A percentile compares a stretch with the other conserved stretches of the same genome.
These are phyloP conservation scores for Charaxes varanes DNA, from an alignment of 1,140 invertebrate genomes.

Conservation along the genomic window DNA sequence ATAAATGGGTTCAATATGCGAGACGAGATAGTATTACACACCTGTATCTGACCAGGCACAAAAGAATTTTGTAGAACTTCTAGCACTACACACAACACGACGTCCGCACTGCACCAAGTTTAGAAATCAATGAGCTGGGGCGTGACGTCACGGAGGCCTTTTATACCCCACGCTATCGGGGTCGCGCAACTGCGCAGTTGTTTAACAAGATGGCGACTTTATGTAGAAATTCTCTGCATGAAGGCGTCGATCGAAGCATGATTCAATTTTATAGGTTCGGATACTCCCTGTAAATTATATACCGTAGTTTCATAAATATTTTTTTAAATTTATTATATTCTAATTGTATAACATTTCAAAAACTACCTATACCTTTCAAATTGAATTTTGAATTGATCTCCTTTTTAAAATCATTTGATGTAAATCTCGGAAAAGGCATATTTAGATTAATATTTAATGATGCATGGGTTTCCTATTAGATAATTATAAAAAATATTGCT, in stretches of 20 bases:
- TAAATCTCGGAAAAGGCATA: too few relatives aligned
- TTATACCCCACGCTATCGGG: slow-evolving; percentile 40
- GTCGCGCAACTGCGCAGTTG: slow-evolving; percentile 48
- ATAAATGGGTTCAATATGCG: slow-evolving; percentile 37
- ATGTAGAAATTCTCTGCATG: slow-evolving; percentile 9
- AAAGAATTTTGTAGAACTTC: slow-evolving; percentile 41
- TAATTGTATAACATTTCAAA: too few relatives aligned
- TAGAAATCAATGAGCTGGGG: slow-evolving; percentile 34
- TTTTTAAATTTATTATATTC: too few relatives aligned
- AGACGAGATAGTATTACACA: slow-evolving; percentile 61
- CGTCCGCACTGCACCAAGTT: slow-evolving; percentile 39
- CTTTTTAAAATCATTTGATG: too few relatives aligned
- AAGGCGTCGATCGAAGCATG: slow-evolving; percentile 10
- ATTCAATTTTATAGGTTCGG: background rate
- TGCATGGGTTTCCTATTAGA: too few relatives aligned
- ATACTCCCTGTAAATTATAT: too few relatives aligned
- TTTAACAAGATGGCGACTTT: slow-evolving; percentile 52
- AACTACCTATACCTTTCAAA: too few relatives aligned
- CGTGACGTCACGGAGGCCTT: slow-evolving; percentile 49
- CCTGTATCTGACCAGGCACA: slow-evolving; percentile 65
- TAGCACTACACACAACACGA: slow-evolving; percentile 46
- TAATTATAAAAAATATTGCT: too few relatives aligned
- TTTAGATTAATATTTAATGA: too few relatives aligned
- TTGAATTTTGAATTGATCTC: too few relatives aligned
- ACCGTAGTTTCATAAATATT: too few relatives aligned